Evolutionary conservation across 2,888 invertebrate species (phyloP), one percentile per base, ranked within the genome.

Genomic region (Hirtodrosophila histrioides): DNA sequence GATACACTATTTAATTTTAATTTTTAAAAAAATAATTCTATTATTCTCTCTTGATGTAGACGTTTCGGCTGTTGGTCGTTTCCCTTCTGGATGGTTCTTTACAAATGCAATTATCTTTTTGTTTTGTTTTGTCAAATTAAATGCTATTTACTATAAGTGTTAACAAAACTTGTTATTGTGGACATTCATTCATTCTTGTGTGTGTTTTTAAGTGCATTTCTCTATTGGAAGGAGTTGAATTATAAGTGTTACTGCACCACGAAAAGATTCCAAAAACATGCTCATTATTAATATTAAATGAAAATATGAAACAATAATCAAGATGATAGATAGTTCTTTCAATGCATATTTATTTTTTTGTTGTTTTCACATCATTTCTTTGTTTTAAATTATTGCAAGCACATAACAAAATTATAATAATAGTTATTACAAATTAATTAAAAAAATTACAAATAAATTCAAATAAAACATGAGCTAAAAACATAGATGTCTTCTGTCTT

Each of bases 401-500:
- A 77, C 66, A 84, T 87, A 87, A 84, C 84, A 84, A 84, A 81
- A 82, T 68, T 53, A 67, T 63, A 62, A 76, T 78, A 81, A 69
- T 69, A 84, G 69, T 64, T 62, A 72, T 75, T 81, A 68, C 56
- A 66, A 84, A 87, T 62, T 82, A 86, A 86, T 86, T 85, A 75
- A 86, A 82, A 82, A 84, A 65, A 66, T 66, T 85, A 82, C 69
- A 87, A 86, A 85, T 84, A 84, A 87, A 85, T 87, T 87, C 76
- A 82, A 84, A 87, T 84, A 86, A 82, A 81, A 86, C 87, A 82
- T 84, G 85, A 81, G 82, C 75, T 86, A 86, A 78, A 80, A 69
- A 78, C 70, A 77, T 67, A 67, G 61, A 69, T 84, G 87, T 85
- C 82, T 84, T 86, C 71, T 84, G 87, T 85, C 82, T 84, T 86